Conservation (phyloP, 2,888 invertebrate genomes). For the Eupithecia abbreviata region DNA sequence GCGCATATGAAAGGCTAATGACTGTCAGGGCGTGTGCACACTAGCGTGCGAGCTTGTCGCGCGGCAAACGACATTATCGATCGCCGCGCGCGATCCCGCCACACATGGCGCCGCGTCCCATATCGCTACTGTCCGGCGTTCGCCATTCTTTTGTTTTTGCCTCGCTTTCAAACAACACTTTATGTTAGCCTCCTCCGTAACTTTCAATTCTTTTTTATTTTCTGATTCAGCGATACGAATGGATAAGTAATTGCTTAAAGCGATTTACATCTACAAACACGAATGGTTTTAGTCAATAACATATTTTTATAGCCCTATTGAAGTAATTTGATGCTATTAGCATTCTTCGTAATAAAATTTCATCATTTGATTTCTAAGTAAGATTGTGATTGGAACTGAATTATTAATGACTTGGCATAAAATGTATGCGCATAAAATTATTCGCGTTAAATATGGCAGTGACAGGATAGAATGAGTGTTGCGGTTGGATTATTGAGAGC, state of each 20-base stretch:
- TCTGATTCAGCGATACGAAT: slow-evolving; percentile 62
- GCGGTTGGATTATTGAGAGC: slow-evolving; percentile 61
- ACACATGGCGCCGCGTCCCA: slow-evolving; percentile 50
- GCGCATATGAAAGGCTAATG: slow-evolving; percentile 37
- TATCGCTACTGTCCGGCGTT: slow-evolving; percentile 64
- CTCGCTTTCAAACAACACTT: slow-evolving; percentile 56
- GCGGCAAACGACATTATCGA: slow-evolving; percentile 41
- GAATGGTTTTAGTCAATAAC: slow-evolving; percentile 46
- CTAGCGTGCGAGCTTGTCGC: slow-evolving; percentile 16
- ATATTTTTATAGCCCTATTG: slow-evolving; percentile 43
- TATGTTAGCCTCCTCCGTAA: slow-evolving; percentile 57
- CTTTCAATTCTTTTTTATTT: slow-evolving; percentile 65
- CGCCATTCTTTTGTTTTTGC: slow-evolving; percentile 65
- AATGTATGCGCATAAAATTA: slow-evolving; percentile 32
- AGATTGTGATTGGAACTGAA: slow-evolving; percentile 30
- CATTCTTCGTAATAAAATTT: slow-evolving; percentile 33
- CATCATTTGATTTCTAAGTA: slow-evolving; percentile 27
- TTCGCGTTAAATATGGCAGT: slow-evolving; percentile 34
- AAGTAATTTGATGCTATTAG: slow-evolving; percentile 38
- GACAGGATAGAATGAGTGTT: slow-evolving; percentile 40
- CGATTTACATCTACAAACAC: slow-evolving; percentile 55
- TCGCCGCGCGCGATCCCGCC: slow-evolving; percentile 38
- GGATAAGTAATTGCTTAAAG: slow-evolving; percentile 66
- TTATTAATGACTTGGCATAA: slow-evolving; percentile 29
- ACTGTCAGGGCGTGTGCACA: slow-evolving; percentile 40